Percentiles rank a stretch among this genome's conserved stretches.
Evolutionary conservation across 1,140 invertebrate species (phyloP).

Genomic region (Orussus abietinus): DNA sequence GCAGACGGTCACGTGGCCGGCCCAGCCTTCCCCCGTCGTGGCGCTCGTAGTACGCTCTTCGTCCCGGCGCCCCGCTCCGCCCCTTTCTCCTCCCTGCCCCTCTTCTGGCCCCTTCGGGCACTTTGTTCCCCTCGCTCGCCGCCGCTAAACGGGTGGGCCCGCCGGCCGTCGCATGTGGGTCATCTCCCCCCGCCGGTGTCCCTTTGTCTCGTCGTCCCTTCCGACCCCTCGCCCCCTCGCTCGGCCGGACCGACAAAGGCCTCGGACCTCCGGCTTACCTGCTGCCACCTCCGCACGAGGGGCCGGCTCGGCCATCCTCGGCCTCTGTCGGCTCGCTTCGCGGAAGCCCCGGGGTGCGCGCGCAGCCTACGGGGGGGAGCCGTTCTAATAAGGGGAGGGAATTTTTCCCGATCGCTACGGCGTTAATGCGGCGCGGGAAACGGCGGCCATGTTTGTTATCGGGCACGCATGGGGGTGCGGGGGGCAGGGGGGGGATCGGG

Average conservation of each 20-base stretch:
- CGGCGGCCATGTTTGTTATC: no score
- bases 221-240: conserved; percentile 12
- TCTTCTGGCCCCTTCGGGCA: conserved; percentile 10
- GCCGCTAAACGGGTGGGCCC: conserved; percentile 14
- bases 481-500: no score
- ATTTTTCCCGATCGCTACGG: no score
- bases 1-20: conserved; percentile 36
- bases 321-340: conserved; percentile 19
- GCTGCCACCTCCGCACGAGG: conserved; percentile 15
- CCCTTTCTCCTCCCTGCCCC: conserved; percentile 12
- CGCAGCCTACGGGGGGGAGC: no score
- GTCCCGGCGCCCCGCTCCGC: conserved; percentile 14
- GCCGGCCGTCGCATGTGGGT: conserved; percentile 25
- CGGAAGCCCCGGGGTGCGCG: no score
- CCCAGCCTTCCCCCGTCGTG: conserved; percentile 14
- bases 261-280: conserved; percentile 22
- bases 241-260: conserved; percentile 22
- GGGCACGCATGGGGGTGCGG: no score
- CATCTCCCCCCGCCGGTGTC: conserved; percentile 17
- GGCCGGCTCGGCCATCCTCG: neutral
- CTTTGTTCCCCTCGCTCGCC: conserved; percentile 14
- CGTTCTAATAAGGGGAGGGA: no score
- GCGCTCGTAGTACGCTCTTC: conserved; percentile 5
- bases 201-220: neutral
- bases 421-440: no score